Evolutionary conservation across 35 echinoderm and acorn worm species (phyloP).

Genomic region (Diadema setosum): DNA sequence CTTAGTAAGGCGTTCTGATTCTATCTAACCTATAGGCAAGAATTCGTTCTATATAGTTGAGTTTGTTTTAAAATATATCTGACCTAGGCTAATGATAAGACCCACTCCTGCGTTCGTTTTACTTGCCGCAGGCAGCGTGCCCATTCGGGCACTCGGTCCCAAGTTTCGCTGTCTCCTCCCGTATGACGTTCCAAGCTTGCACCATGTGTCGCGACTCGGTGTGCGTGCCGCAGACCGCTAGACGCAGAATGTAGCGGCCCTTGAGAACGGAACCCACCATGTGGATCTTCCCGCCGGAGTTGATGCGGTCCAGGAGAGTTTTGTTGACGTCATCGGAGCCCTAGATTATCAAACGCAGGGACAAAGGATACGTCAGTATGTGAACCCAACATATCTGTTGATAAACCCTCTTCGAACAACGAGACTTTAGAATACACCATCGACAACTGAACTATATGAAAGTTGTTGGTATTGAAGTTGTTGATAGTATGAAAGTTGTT

Average conservation of each 20-base stretch:
- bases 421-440: too few species aligned
- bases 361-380: too few species aligned
- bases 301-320: constrained; percentile 61
- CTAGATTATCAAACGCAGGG: constrained; percentile 14
- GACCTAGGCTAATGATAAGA: neutral
- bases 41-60: too few species aligned
- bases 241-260: constrained; percentile 56
- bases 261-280: constrained; percentile 71
- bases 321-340: constrained; percentile 61
- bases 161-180: constrained; percentile 1
- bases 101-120: neutral
- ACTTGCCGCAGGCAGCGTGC: neutral
- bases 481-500: too few species aligned
- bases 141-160: neutral
- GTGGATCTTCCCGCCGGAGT: constrained; percentile 76
- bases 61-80: neutral
- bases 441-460: too few species aligned
- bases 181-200: constrained; percentile 80
- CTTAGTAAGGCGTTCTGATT: too few species aligned
- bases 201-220: constrained; percentile 66
- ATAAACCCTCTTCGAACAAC: too few species aligned
- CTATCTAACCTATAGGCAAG: too few species aligned
- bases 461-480: too few species aligned
- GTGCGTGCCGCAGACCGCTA: constrained; percentile 61
- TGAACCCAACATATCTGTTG: too few species aligned